Percentiles rank a stretch among this genome's conserved stretches.
phyloP scores from a whole-genome alignment of 2,113 vertebrate genomes.

The Pheucticus melanocephalus region DNA sequence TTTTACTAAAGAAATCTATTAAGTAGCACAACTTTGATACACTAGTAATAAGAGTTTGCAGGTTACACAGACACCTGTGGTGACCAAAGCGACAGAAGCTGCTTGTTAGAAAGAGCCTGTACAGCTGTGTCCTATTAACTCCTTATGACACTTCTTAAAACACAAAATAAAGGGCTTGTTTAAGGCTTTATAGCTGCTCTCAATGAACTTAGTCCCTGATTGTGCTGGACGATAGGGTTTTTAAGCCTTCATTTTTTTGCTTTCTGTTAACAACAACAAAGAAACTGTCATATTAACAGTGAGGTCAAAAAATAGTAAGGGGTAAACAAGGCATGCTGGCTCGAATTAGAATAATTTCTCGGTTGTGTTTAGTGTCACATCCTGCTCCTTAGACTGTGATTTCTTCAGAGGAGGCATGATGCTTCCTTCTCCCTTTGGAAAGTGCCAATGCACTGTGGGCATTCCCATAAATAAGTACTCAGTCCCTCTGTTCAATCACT shows the following conservation, averaged over 20 bases:
- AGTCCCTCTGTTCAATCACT: background rate
- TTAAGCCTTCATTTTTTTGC: slow-evolving; percentile 55
- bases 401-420: background rate
- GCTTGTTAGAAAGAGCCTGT: slow-evolving; percentile 77
- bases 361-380: background rate
- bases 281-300: slow-evolving; percentile 50
- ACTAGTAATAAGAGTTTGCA: slow-evolving; percentile 85
- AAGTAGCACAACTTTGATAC: slow-evolving; percentile 88
- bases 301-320: slow-evolving; percentile 50
- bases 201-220: slow-evolving; percentile 49
- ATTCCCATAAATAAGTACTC: slow-evolving; percentile 25
- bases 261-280: slow-evolving; percentile 28
- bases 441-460: background rate
- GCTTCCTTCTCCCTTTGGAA: background rate
- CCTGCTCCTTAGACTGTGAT: background rate
- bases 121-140: slow-evolving; percentile 84
- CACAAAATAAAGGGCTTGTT: slow-evolving; percentile 76
- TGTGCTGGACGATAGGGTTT: slow-evolving; percentile 58
- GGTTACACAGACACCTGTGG: slow-evolving; percentile 84
- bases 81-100: slow-evolving; percentile 82
- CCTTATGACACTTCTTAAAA: slow-evolving; percentile 80
- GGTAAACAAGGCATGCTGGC: slow-evolving; percentile 38
- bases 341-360: background rate
- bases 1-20: slow-evolving; percentile 86
- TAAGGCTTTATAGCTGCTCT: slow-evolving; percentile 71